Percentiles rank a stretch among this genome's conserved stretches.
Evolutionary conservation across 2,797 vertebrate species (phyloP).

Genomic region (Chaunax sp.): DNA sequence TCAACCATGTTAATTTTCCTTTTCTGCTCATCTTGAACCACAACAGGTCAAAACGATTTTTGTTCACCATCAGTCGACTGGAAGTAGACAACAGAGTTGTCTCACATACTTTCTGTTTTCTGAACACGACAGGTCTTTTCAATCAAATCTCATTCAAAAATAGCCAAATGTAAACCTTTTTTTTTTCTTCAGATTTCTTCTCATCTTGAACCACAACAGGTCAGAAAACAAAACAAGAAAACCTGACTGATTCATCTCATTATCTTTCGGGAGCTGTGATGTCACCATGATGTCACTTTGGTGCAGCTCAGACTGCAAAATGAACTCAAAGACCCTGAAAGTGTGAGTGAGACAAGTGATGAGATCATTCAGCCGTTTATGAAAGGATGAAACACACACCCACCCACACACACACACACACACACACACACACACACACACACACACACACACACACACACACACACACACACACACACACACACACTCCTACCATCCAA

Average conservation of each 20-base stretch:
- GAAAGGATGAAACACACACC: background rate
- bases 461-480: constrained; percentile 29
- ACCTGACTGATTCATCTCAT: too few relatives aligned
- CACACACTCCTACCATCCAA: constrained; percentile 77
- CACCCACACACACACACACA: constrained; percentile 1
- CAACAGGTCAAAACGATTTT: background rate
- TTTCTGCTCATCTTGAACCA: too few relatives aligned
- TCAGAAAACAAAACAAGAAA: background rate
- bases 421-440: background rate
- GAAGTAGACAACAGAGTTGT: background rate
- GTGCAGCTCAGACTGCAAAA: constrained; percentile 38
- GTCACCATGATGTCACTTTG: constrained; percentile 54
- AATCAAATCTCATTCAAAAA: constrained; percentile 13
- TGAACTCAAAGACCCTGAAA: constrained; percentile 39
- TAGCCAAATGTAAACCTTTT: background rate
- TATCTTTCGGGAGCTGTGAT: too few relatives aligned
- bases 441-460: constrained; percentile 17
- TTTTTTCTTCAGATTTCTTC: background rate
- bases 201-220: too few relatives aligned
- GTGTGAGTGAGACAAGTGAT: constrained; percentile 21
- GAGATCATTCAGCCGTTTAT: constrained; percentile 14
- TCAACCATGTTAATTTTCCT: background rate
- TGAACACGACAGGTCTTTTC: background rate
- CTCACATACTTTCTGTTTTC: background rate
- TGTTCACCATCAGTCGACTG: background rate